Conservation (phyloP, 2,888 invertebrate genomes). For the Rhamnusium bicolor region DNA sequence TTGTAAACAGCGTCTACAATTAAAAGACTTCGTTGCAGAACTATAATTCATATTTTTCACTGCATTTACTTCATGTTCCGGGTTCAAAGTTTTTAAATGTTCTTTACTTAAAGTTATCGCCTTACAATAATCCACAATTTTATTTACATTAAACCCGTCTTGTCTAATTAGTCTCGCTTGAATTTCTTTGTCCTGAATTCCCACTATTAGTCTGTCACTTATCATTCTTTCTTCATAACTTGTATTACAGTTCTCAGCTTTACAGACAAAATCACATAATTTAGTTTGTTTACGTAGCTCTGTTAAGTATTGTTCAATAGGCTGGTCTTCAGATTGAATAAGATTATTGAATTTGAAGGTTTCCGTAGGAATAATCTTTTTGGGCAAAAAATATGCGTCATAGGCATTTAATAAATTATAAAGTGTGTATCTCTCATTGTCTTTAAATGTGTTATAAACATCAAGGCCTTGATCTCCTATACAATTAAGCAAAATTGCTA, state of each 20-base stretch:
- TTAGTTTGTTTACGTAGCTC: background rate
- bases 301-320: background rate
- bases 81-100: background rate
- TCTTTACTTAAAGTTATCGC: no score
- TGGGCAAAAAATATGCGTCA: slow-evolving; percentile 16
- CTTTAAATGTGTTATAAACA: slow-evolving; percentile 26
- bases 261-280: background rate
- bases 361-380: slow-evolving; percentile 1
- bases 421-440: background rate
- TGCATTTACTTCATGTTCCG: background rate
- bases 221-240: background rate
- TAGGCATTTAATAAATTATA: background rate
- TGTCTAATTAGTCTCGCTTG: background rate
- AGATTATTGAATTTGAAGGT: slow-evolving; percentile 20
- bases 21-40: no score
- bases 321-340: background rate
- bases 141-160: background rate
- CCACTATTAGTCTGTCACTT: background rate
- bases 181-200: background rate
- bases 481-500: slow-evolving; percentile 22
- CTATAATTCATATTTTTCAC: background rate
- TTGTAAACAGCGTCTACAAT: no score
- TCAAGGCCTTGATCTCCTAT: slow-evolving; percentile 22
- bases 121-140: background rate
- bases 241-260: background rate